A percentile compares a stretch with the other conserved stretches of the same genome.
Conservation (phyloP, 1,140 invertebrate genomes). For the Euborellia annulipes region DNA sequence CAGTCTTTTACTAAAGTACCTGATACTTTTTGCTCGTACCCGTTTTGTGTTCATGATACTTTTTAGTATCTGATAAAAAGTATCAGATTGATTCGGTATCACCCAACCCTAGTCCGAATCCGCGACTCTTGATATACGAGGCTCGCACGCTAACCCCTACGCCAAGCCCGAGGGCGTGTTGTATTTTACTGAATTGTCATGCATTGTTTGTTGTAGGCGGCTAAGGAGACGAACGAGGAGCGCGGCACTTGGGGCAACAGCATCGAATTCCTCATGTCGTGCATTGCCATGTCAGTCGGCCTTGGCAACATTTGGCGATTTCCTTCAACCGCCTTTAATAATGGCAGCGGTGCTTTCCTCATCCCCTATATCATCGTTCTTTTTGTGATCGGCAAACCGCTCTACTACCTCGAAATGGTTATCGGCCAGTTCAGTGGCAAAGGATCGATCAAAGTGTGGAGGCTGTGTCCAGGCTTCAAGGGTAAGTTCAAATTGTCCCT, state of each 20-base stretch:
- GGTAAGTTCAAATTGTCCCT: slow-evolving; percentile 3
- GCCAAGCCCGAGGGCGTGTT: too few relatives aligned
- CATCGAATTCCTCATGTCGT: slow-evolving; percentile 28
- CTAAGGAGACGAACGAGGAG: too few relatives aligned
- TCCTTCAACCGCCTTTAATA: slow-evolving; percentile 30
- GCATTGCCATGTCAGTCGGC: slow-evolving; percentile 33
- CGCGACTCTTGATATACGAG: too few relatives aligned
- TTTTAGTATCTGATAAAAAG: too few relatives aligned
- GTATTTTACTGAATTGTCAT: too few relatives aligned
- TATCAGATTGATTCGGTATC: too few relatives aligned
- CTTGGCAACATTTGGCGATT: slow-evolving; percentile 37
- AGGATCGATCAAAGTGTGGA: slow-evolving; percentile 12
- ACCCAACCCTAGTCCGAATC: too few relatives aligned
- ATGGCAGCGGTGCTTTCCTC: slow-evolving; percentile 34
- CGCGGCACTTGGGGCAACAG: slow-evolving; percentile 17
- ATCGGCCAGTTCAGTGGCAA: slow-evolving; percentile 14
- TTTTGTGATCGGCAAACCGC: slow-evolving; percentile 34
- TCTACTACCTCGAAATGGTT: slow-evolving; percentile 32
- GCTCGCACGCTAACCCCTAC: too few relatives aligned
- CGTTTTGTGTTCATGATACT: too few relatives aligned
- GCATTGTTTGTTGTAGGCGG: too few relatives aligned
- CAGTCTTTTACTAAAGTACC: too few relatives aligned
- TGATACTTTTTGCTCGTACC: too few relatives aligned
- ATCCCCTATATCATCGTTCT: slow-evolving; percentile 40
- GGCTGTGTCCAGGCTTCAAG: slow-evolving; percentile 5